A percentile compares a stretch with the other conserved stretches of the same genome.
Conservation (phyloP, 1,140 invertebrate genomes). For the Probaryconus sp. region DNA sequence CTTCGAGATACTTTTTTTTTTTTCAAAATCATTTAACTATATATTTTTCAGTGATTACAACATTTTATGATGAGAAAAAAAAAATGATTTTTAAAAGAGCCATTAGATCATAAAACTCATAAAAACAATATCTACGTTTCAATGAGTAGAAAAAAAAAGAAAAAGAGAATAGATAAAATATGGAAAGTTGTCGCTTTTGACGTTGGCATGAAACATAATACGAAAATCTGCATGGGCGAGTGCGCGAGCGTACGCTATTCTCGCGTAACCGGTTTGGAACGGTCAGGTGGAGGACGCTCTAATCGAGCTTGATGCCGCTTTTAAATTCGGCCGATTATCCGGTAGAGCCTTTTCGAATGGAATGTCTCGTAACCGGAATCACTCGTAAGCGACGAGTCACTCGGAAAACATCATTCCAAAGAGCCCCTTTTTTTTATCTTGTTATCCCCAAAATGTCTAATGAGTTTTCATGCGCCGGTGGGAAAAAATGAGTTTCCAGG, state of each 20-base stretch:
- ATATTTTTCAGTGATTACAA: no score
- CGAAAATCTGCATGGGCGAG: slow-evolving; percentile 36
- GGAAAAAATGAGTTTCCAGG: no score
- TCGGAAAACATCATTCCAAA: slow-evolving; percentile 13
- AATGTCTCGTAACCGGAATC: background rate
- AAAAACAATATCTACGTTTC: slow-evolving; percentile 10
- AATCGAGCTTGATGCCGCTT: slow-evolving; percentile 43
- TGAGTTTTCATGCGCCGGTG: no score
- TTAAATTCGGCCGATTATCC: slow-evolving; percentile 54
- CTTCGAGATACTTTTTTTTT: no score
- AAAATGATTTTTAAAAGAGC: no score
- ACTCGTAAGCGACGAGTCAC: background rate
- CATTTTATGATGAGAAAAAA: no score
- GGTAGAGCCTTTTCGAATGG: slow-evolving; percentile 2
- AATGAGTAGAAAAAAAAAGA: slow-evolving; percentile 35
- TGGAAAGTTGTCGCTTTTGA: slow-evolving; percentile 56
- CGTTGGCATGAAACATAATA: slow-evolving; percentile 45
- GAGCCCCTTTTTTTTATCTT: no score
- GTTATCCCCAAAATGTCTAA: no score
- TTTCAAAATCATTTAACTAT: no score
- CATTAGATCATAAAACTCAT: no score
- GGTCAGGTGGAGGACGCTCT: slow-evolving; percentile 56
- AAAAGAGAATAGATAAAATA: no score
- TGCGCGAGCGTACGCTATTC: slow-evolving; percentile 40
- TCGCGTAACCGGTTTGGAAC: slow-evolving; percentile 59